These are phyloP conservation scores for Aphidoletes aphidimyza DNA, from an alignment of 2,888 invertebrate species.

Conservation along the genomic window DNA sequence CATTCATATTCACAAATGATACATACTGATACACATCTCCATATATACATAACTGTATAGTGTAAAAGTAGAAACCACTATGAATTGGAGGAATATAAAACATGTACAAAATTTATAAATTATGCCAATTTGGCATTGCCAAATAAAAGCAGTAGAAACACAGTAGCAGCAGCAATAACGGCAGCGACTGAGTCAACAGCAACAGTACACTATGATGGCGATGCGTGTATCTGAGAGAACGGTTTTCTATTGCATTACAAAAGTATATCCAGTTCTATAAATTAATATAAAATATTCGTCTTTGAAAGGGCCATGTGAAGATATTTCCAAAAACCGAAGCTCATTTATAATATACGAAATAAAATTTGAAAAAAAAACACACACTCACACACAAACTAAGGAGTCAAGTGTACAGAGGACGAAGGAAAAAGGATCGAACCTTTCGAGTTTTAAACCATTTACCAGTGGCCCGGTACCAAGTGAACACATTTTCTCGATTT, in stretches of 20 bases:
- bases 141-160: not conserved
- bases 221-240: not conserved
- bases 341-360: slow-evolving; percentile 52
- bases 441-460: slow-evolving; percentile 4
- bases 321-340: slow-evolving; percentile 52
- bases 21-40: too few species aligned
- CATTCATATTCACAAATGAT: not conserved
- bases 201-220: not conserved
- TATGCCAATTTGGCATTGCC: slow-evolving; percentile 40
- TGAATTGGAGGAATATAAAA: slow-evolving; percentile 38
- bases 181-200: not conserved
- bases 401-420: slow-evolving; percentile 24
- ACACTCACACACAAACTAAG: not conserved
- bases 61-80: slow-evolving; percentile 21
- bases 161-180: not conserved
- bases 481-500: slow-evolving; percentile 1
- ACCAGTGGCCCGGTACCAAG: not conserved
- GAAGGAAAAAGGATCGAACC: slow-evolving; percentile 42
- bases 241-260: not conserved
- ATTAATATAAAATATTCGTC: slow-evolving; percentile 54
- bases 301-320: slow-evolving; percentile 50
- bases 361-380: not conserved
- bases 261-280: slow-evolving; percentile 34
- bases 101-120: slow-evolving; percentile 48
- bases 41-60: not conserved